Conservation (phyloP, 2,888 invertebrate genomes). For the Acanthococcus lagerstroemiae region DNA sequence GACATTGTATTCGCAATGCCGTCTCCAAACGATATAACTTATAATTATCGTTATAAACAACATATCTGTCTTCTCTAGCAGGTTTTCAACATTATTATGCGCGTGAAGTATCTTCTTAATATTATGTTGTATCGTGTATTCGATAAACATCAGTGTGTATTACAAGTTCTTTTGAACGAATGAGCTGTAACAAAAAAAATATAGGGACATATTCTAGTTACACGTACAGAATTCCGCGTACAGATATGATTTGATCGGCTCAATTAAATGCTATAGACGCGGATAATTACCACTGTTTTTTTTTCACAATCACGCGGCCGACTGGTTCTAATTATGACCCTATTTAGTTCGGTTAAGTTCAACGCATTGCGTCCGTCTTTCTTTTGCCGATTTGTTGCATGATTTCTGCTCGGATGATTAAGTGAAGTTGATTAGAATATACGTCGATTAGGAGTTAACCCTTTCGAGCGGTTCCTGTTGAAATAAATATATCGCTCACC, state of each 20-base stretch:
- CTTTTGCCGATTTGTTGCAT: background rate
- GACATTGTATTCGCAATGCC: background rate
- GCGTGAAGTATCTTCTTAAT: slow-evolving; percentile 22
- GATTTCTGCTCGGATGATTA: background rate
- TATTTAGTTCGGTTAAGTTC: slow-evolving; percentile 5
- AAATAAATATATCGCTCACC: no score
- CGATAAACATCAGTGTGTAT: slow-evolving; percentile 28
- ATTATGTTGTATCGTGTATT: slow-evolving; percentile 20
- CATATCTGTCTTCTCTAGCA: background rate
- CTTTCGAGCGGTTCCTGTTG: no score
- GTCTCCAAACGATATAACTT: background rate
- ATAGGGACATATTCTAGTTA: slow-evolving; percentile 11
- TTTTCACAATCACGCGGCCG: background rate
- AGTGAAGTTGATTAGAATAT: no score
- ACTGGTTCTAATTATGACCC: slow-evolving; percentile 25
- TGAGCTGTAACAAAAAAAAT: background rate
- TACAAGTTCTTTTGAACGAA: slow-evolving; percentile 17
- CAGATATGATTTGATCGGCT: slow-evolving; percentile 23
- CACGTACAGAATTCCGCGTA: slow-evolving; percentile 20
- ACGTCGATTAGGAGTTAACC: no score
- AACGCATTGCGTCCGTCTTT: background rate
- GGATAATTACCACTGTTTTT: slow-evolving; percentile 11
- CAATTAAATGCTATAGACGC: slow-evolving; percentile 12
- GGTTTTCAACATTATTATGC: slow-evolving; percentile 24
- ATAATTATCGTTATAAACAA: background rate